Evolutionary conservation across 2,113 vertebrate genomes (phyloP).

Genomic region (Pomatostomus ruficeps): DNA sequence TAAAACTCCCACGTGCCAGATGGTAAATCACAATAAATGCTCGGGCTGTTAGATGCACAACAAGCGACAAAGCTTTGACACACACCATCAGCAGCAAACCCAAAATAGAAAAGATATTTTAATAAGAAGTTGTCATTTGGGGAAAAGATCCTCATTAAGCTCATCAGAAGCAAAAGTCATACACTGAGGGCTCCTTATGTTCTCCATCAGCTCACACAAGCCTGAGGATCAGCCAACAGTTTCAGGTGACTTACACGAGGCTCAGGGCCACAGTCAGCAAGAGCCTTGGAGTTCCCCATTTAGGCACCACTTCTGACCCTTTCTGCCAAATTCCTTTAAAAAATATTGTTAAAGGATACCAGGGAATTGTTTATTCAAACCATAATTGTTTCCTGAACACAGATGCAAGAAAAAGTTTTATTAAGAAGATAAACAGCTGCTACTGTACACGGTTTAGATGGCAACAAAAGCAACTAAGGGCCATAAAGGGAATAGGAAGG

Average conservation of each 20-base stretch:
- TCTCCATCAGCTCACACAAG: not conserved
- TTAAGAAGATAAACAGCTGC: constrained; percentile 63
- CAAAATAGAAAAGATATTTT: constrained; percentile 41
- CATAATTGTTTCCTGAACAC: constrained; percentile 17
- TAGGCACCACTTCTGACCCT: not conserved
- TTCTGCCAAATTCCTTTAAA: constrained; percentile 21
- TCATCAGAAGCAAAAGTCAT: not conserved
- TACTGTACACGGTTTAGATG: constrained; percentile 22
- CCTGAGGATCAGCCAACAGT: not conserved
- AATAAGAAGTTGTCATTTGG: not conserved
- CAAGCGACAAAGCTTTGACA: constrained; percentile 36
- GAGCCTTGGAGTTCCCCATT: not conserved
- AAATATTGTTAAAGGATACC: not conserved
- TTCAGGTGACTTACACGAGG: not conserved
- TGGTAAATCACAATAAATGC: constrained; percentile 64
- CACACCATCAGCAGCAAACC: constrained; percentile 13
- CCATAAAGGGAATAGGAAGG: constrained; percentile 61
- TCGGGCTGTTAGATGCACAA: constrained; percentile 69
- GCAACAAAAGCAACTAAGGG: constrained; percentile 52
- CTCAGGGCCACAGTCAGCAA: not conserved
- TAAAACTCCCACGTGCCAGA: constrained; percentile 70
- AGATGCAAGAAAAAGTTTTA: constrained; percentile 43
- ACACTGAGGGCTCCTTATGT: not conserved
- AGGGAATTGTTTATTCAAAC: constrained; percentile 15
- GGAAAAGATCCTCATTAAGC: not conserved